Conservation (phyloP, 1,140 invertebrate genomes). For the Spodoptera litura region DNA sequence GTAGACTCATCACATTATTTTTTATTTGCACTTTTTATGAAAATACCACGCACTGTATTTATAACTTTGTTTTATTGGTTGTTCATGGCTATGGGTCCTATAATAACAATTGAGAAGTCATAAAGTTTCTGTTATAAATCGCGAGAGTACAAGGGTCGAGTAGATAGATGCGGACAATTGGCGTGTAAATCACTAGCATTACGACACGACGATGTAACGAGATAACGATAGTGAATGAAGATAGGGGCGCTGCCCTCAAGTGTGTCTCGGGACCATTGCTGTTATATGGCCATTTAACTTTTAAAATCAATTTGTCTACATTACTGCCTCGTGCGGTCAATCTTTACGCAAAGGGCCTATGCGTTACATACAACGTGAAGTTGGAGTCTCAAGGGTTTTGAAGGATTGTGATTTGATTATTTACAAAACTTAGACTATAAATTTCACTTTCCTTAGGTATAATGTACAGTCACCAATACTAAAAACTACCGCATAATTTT, state of each 20-base stretch:
- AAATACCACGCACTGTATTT: constrained; percentile 12
- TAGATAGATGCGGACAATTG: constrained; percentile 68
- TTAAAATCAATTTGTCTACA: constrained; percentile 33
- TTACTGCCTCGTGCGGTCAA: not conserved
- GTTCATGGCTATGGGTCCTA: not conserved
- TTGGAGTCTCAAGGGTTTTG: no score
- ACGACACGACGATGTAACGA: constrained; percentile 59
- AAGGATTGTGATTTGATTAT: no score
- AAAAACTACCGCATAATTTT: no score
- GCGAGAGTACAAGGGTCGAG: constrained; percentile 50
- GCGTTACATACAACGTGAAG: no score
- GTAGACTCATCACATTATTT: constrained; percentile 79
- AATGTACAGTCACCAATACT: no score
- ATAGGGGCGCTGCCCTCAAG: constrained; percentile 75
- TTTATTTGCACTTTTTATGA: constrained; percentile 42
- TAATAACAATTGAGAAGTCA: not conserved
- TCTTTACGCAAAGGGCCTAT: not conserved
- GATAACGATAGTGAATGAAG: constrained; percentile 71
- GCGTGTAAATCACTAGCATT: constrained; percentile 68
- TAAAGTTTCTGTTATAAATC: constrained; percentile 53
- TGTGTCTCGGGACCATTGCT: constrained; percentile 21
- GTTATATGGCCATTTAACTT: constrained; percentile 8
- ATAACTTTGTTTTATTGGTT: not conserved
- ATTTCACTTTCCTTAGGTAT: no score
- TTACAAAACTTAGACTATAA: no score